Percentiles rank a stretch among this genome's conserved stretches.
Evolutionary conservation across 2,113 vertebrate species (phyloP).

Genomic region (Rhinoptilus africanus): DNA sequence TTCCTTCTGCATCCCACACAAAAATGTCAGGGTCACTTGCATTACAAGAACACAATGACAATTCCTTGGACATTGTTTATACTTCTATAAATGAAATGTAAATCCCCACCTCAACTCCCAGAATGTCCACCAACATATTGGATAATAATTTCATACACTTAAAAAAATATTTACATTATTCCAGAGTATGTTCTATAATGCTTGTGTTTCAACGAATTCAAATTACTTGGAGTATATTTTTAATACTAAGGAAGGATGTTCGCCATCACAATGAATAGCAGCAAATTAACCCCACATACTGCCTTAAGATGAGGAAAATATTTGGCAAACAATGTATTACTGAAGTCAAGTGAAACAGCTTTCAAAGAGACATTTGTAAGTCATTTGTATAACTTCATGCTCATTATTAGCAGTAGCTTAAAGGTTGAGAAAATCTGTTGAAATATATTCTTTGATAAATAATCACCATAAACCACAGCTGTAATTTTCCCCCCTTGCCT

Average conservation of each 20-base stretch:
- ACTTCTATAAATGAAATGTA: conserved; percentile 35
- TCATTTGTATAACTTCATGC: not conserved
- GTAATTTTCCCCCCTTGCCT: not conserved
- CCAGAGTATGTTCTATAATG: conserved; percentile 32
- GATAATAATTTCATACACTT: conserved; percentile 24
- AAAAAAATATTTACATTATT: conserved; percentile 44
- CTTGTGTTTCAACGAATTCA: conserved; percentile 22
- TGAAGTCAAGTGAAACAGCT: conserved; percentile 30
- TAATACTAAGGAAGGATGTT: conserved; percentile 21
- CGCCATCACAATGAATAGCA: conserved; percentile 34
- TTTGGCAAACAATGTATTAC: not conserved
- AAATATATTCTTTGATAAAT: not conserved
- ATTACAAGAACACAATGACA: not conserved
- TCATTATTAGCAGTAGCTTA: not conserved
- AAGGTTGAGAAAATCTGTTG: not conserved
- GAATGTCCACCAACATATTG: not conserved
- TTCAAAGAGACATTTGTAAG: conserved; percentile 1
- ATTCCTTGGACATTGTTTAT: conserved; percentile 5
- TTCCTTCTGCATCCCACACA: not conserved
- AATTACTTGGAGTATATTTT: conserved; percentile 37
- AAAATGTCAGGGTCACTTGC: conserved; percentile 14
- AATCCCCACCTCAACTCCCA: not conserved
- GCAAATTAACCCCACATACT: conserved; percentile 22
- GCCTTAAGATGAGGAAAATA: conserved; percentile 51
- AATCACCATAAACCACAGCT: not conserved